Percentiles rank a stretch among this genome's conserved stretches.
phyloP scores from a whole-genome alignment of 2,113 vertebrate species.

The pig (Sus scrofa) region DNA sequence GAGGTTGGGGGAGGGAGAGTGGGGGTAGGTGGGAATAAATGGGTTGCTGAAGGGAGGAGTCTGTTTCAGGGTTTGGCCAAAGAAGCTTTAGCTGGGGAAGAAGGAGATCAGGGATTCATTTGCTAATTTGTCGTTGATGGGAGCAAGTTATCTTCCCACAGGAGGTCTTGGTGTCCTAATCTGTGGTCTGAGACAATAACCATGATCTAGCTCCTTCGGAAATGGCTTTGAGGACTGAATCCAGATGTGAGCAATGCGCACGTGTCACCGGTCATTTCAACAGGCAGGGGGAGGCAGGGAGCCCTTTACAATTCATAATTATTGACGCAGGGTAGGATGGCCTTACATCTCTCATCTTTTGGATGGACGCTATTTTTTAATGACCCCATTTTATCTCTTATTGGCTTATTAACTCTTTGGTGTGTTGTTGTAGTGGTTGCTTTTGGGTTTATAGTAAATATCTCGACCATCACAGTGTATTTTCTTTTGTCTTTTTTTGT shows the following conservation, averaged over 20 bases:
- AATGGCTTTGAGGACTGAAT: constrained; percentile 50
- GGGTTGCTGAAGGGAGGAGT: constrained; percentile 57
- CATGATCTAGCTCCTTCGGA: neutral
- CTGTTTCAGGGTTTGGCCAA: constrained; percentile 15
- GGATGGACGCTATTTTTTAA: constrained; percentile 36
- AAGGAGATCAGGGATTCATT: neutral
- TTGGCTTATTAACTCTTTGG: constrained; percentile 8
- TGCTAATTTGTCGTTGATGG: constrained; percentile 47
- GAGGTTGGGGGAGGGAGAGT: neutral
- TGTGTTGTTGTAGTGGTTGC: neutral
- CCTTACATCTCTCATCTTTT: constrained; percentile 35
- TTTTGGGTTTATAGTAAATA: constrained; percentile 4
- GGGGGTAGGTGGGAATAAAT: constrained; percentile 52
- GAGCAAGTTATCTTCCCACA: constrained; percentile 12
- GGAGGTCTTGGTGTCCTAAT: constrained; percentile 33
- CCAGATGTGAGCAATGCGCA: constrained; percentile 3
- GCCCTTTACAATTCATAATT: constrained; percentile 56
- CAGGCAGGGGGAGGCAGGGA: neutral
- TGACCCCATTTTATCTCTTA: constrained; percentile 28
- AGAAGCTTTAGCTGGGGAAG: constrained; percentile 39
- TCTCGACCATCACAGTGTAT: constrained; percentile 30
- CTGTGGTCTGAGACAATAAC: constrained; percentile 32
- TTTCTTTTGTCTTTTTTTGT: neutral
- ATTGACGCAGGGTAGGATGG: neutral
- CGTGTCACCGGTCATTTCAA: constrained; percentile 10